Evolutionary conservation across 92 coral and sea anemone species (phyloP).

Genomic region (Umimayanthus chanpuru): DNA sequence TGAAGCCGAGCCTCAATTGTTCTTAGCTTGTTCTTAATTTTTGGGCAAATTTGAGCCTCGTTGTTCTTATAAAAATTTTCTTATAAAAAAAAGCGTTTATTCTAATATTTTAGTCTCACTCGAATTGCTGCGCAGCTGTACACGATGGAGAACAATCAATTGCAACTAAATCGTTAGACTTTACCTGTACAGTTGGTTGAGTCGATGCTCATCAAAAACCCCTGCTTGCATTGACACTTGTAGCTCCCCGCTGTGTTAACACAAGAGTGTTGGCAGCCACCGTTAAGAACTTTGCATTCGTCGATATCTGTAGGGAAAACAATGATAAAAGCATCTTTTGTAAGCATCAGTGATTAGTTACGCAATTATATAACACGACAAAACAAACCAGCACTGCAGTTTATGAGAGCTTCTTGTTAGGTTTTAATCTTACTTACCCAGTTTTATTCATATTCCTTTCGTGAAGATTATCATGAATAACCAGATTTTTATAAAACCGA

Average conservation of each 20-base stretch:
- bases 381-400: neutral
- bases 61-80: too few species aligned
- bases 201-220: neutral
- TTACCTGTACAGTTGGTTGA: neutral
- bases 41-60: too few species aligned
- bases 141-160: neutral
- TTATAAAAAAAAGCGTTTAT: too few species aligned
- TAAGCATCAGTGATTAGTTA: neutral
- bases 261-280: slow-evolving; percentile 7
- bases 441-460: too few species aligned
- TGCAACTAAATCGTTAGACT: neutral
- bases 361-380: too few species aligned
- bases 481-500: too few species aligned
- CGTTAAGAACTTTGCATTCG: neutral
- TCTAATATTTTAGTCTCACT: too few species aligned
- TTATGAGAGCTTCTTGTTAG: neutral
- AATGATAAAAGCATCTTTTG: neutral
- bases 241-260: slow-evolving; percentile 10
- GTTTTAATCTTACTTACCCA: too few species aligned
- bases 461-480: too few species aligned
- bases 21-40: too few species aligned
- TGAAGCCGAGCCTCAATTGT: too few species aligned
- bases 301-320: neutral
- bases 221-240: neutral
- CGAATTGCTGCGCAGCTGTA: too few species aligned